Evolutionary conservation across 2,888 invertebrate genomes (phyloP).

Genomic region (Drosophila diplacantha): DNA sequence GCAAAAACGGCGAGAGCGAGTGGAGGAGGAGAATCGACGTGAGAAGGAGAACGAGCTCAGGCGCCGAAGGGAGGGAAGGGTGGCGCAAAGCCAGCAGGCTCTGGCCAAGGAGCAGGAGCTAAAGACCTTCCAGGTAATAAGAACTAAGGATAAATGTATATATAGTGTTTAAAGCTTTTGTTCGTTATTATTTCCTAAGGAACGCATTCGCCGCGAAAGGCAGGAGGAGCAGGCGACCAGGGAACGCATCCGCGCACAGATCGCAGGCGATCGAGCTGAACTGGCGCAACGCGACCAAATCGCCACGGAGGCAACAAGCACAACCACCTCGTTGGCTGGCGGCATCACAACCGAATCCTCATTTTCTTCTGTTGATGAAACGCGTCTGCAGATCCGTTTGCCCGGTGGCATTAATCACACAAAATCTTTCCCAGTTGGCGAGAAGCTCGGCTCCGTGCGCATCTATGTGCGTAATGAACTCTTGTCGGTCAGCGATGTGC

Average conservation of each 20-base stretch:
- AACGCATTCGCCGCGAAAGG: slow-evolving; percentile 88
- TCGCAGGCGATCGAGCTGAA: slow-evolving; percentile 90
- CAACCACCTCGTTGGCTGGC: slow-evolving; percentile 63
- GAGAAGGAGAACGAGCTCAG: slow-evolving; percentile 84
- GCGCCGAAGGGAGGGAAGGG: slow-evolving; percentile 85
- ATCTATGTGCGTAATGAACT: slow-evolving; percentile 82
- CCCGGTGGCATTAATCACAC: slow-evolving; percentile 85
- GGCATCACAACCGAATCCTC: slow-evolving; percentile 62
- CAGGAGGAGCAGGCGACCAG: slow-evolving; percentile 91
- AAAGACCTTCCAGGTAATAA: slow-evolving; percentile 59
- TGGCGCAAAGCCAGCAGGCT: slow-evolving; percentile 80
- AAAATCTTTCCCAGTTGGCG: slow-evolving; percentile 90
- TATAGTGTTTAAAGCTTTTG: neutral
- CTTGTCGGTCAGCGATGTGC: slow-evolving; percentile 42
- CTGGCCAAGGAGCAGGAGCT: slow-evolving; percentile 73
- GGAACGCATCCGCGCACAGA: slow-evolving; percentile 91
- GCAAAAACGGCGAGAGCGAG: slow-evolving; percentile 87
- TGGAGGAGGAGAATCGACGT: slow-evolving; percentile 90
- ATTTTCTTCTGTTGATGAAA: slow-evolving; percentile 77
- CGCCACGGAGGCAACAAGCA: slow-evolving; percentile 44
- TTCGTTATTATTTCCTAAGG: slow-evolving; percentile 76
- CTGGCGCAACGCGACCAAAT: slow-evolving; percentile 83
- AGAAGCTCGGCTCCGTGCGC: slow-evolving; percentile 93
- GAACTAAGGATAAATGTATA: neutral
- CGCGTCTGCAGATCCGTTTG: slow-evolving; percentile 87